Evolutionary conservation across 2,888 invertebrate genomes (phyloP), one percentile per base, ranked within the genome.

Genomic region (Thymelicus acteon): DNA sequence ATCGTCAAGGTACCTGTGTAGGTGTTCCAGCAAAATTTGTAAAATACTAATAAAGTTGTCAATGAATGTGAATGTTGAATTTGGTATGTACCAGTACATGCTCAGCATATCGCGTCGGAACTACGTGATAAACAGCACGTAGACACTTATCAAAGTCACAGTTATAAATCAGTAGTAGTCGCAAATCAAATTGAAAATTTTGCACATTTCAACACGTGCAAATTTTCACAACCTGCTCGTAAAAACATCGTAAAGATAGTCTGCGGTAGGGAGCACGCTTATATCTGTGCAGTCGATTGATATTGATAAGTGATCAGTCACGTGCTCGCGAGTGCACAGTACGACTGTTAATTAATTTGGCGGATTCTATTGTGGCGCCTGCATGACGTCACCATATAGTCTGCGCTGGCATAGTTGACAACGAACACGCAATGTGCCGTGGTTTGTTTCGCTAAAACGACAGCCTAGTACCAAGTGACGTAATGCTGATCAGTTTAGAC

Each of bases 281-380:
- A 86, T 86, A 89, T 87, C 86, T 83, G 86, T 24, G 84, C 85
- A 84, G 82, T 81, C 82, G 86, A 91, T 90, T 83, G 84, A 79
- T 87, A 89, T 88, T 85, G 88, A 88, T 86, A 83, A 77, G 74
- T 84, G 85, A 92, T 89, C 89, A 87, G 86, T 91, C 93, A 92
- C 92, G 92, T 92, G 61, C 75, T 70, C 44, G 54, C 60, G 24
- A 58, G 73, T 71, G 75, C 76, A 76, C 78, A 74, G 71, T 68
- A 72, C 60, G 79, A 79, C 79, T 83, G 76, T 78, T 81, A 81
- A 87, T 84, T 86, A 89, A 90, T 87, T 84, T 79, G 75, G 75
- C 77, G 77, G 77, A 77, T 79, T 80, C 80, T 79, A 80, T 81
- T 79, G 82, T 77, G 89, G 91, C 92, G 92, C 91, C 90, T 79